Evolutionary conservation across 2,113 vertebrate species (phyloP), one percentile per base, ranked within the genome.

Genomic region (Chelonoidis abingdonii): DNA sequence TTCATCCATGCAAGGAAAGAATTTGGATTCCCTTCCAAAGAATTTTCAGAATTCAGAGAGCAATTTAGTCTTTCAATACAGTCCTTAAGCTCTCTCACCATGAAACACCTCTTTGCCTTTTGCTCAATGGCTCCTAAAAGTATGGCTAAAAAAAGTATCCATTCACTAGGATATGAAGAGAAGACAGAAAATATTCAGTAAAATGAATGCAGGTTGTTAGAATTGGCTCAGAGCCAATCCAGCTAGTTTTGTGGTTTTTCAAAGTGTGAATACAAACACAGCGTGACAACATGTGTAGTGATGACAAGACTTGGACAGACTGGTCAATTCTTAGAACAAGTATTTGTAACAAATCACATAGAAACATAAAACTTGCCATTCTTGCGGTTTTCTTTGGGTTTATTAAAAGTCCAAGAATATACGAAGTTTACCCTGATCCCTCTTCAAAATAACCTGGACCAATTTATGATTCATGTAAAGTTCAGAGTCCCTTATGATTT

Each of bases 241-340:
- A 83, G 52, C 35, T 50, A 25, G 31, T 6, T 11, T 4, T 72
- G 1, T 14, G 50, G 78, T 80, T 29, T 41, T 62, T 47, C 89
- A 88, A 86, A 84, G 1, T n/a, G n/a, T 1, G 6, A 50, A 87
- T 4, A 12, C 4, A 29, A 78, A 2, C 3, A 0, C 0, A 1
- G 25, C 2, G 31, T 57, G 49, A 1, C 29, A 8, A 75, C 22
- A 44, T 31, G 22, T 19, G 6, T 47, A 21, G 31, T 4, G 57
- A 5, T 2, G 8, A 10, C 0, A 0, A 1, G n/a, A 11, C 22
- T 56, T 13, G 5, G 35, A 38, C 85, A 53, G 19, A 1, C 57
- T 8, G 12, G 1, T 1, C 1, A 57, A 2, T 0, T 1, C 17
- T 1, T 12, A 79, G 47, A 49, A 79, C 0, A 22, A 76, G 14